Conservation (phyloP, 2,888 invertebrate genomes). For the Ochropleura plecta region DNA sequence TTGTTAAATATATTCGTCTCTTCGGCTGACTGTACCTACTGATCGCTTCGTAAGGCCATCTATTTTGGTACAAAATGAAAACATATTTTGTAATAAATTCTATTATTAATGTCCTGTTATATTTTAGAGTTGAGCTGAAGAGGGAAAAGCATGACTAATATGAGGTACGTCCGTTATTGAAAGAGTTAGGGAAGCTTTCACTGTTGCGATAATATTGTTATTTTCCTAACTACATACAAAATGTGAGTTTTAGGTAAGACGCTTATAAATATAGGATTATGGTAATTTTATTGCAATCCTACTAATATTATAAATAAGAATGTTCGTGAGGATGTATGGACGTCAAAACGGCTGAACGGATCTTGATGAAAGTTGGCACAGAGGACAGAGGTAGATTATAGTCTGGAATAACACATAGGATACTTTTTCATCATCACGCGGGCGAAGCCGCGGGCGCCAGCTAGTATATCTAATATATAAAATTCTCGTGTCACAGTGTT, state of each 20-base stretch:
- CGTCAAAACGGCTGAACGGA: too few relatives aligned
- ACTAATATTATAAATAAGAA: too few relatives aligned
- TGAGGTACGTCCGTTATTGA: constrained; percentile 2
- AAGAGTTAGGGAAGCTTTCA: constrained; percentile 1
- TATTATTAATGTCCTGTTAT: constrained; percentile 62
- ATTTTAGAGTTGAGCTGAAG: constrained; percentile 32
- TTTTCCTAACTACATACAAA: neutral
- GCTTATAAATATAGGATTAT: neutral
- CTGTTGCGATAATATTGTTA: neutral
- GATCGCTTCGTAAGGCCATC: constrained; percentile 44
- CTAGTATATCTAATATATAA: too few relatives aligned
- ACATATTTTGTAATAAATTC: constrained; percentile 65
- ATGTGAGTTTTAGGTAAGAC: neutral
- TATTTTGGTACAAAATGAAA: constrained; percentile 59
- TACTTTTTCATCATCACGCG: too few relatives aligned
- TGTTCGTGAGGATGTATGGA: too few relatives aligned
- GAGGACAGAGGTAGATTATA: too few relatives aligned
- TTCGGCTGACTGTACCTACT: constrained; percentile 11
- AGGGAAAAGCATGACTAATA: constrained; percentile 39
- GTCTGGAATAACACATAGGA: too few relatives aligned
- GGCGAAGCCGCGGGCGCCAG: too few relatives aligned
- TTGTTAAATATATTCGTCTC: neutral
- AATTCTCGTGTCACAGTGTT: too few relatives aligned
- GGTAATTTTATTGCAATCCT: neutral
- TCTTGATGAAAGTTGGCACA: too few relatives aligned